Conservation (phyloP, 2,113 vertebrate species). For the Cheilinus undulatus region DNA sequence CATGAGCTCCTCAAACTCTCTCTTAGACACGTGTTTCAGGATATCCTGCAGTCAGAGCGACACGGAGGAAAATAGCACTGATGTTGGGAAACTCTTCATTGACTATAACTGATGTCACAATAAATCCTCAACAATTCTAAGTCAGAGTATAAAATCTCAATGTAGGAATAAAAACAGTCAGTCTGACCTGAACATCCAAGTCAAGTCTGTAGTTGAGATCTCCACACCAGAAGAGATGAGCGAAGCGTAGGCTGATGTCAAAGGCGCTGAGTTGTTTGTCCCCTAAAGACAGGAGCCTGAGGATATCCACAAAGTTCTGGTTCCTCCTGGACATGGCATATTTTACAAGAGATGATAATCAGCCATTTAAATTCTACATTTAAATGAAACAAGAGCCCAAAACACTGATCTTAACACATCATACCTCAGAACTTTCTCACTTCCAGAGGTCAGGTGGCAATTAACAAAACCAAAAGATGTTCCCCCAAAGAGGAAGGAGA, state of each 20-base stretch:
- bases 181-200: slow-evolving; percentile 83
- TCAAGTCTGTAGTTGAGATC: slow-evolving; percentile 88
- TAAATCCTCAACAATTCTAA: background rate
- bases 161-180: background rate
- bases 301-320: slow-evolving; percentile 86
- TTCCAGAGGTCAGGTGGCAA: slow-evolving; percentile 90
- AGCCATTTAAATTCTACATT: background rate
- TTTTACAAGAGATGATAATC: background rate
- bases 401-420: background rate
- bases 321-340: slow-evolving; percentile 79
- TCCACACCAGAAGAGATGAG: slow-evolving; percentile 88
- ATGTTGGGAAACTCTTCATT: background rate
- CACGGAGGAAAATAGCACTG: background rate
- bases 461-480: slow-evolving; percentile 91
- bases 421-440: slow-evolving; percentile 89
- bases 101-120: background rate
- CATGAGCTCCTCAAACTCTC: slow-evolving; percentile 89
- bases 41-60: slow-evolving; percentile 81
- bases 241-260: slow-evolving; percentile 86
- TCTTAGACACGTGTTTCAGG: slow-evolving; percentile 85
- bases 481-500: slow-evolving; percentile 87
- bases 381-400: background rate
- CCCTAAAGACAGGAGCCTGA: slow-evolving; percentile 83
- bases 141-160: too few relatives aligned
- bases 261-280: slow-evolving; percentile 83